Conservation (phyloP, 2,113 vertebrate species). For the Marcusenius ussheri region DNA sequence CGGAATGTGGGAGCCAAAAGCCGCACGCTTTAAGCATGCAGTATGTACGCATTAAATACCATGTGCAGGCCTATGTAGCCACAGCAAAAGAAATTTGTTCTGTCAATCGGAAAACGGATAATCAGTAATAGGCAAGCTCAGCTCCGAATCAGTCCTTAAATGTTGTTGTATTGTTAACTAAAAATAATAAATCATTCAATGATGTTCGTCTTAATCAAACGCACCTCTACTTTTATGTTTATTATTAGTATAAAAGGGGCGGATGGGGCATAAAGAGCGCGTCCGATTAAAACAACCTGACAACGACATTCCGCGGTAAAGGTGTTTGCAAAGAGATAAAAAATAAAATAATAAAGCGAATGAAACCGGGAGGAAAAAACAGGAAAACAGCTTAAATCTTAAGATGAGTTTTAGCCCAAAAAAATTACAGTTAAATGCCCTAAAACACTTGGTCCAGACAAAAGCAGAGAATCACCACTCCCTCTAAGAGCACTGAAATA, state of each 20-base stretch:
- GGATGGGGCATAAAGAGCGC: neutral
- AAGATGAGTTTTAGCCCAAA: neutral
- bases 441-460: neutral
- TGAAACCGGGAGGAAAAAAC: neutral
- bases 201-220: neutral
- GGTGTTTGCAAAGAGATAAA: neutral
- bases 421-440: neutral
- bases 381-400: neutral
- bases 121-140: neutral
- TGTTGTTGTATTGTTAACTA: neutral
- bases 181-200: neutral
- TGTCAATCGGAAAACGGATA: neutral
- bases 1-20: neutral
- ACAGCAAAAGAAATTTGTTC: neutral
- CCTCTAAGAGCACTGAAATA: neutral
- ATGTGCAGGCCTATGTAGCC: neutral
- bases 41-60: neutral
- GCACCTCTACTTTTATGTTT: neutral
- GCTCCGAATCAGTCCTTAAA: neutral
- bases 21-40: neutral
- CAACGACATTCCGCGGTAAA: neutral
- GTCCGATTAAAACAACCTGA: neutral
- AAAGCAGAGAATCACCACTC: neutral
- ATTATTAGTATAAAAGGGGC: neutral
- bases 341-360: neutral